Evolutionary conservation across 2,888 invertebrate genomes (phyloP), one percentile per base, ranked within the genome.

Genomic region (Matsumyia berberina): DNA sequence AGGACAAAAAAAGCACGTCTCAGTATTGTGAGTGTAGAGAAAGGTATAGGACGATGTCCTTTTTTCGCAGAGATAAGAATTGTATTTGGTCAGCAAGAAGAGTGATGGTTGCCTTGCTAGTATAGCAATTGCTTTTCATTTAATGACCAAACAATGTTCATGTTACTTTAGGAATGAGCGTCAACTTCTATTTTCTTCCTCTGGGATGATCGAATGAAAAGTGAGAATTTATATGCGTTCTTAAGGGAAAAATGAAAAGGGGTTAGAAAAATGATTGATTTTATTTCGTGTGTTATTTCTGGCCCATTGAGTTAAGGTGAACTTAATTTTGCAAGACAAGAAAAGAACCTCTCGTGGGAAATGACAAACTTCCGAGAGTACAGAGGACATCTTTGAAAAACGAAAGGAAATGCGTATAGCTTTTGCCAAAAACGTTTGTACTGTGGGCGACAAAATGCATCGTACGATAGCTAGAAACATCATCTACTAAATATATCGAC

Each of bases 11-110:
- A 5, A 12, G 46, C 24, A 49, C 31, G 33, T 37, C 12, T 24
- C 9, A 58, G 17, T 57, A 19, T 15, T 11, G 33, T 69, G n/a
- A 8, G 9, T 5, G 7, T 17, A 35, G n/a, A 5, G 15, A 24
- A 58, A 69, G 69, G 57, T 19, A 24, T 4, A 33, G 29, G 44
- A 53, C 17, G 49, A 58, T 5, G 29, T 58, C 51, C 57, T 62
- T 80, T 24, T 51, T 58, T 37, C n/a, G 12, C 24, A 5, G 17
- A 60, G 35, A 57, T 49, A 80, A 58, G 66, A 80, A 80, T 66
- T 80, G 64, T 58, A 80, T 80, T 80, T 80, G 58, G 17, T 53
- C 73, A 53, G 53, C 35, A 74, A 66, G 51, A 74, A 66, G 17
- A 74, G 31, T 53, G 60, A 74, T 74, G 44, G 44, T 67, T 74